Conservation (phyloP, 2,113 vertebrate species). For the Nesogale talazaci region DNA sequence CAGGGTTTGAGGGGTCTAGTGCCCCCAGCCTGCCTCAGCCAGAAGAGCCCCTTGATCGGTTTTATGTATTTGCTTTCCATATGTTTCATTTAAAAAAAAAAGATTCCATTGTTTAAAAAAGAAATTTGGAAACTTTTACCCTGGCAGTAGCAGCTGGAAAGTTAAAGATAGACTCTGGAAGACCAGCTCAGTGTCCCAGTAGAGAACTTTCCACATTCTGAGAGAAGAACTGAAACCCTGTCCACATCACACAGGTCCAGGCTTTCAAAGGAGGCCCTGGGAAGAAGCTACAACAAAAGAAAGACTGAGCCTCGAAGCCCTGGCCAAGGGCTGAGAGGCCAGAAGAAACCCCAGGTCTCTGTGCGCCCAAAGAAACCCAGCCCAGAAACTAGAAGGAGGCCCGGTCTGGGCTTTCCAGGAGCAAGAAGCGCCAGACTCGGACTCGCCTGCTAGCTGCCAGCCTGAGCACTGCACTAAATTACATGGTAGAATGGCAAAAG, state of each 20-base stretch:
- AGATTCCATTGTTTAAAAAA: slow-evolving; percentile 61
- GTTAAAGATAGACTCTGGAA: slow-evolving; percentile 55
- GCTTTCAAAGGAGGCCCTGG: background rate
- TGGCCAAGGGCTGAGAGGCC: no score
- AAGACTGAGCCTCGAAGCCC: background rate
- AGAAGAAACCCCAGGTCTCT: background rate
- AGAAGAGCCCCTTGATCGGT: slow-evolving; percentile 7
- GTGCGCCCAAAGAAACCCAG: background rate
- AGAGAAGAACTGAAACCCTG: slow-evolving; percentile 35
- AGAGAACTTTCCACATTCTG: slow-evolving; percentile 31
- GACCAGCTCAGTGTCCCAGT: slow-evolving; percentile 47
- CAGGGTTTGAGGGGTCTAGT: background rate
- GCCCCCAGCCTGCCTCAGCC: background rate
- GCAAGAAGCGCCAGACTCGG: background rate
- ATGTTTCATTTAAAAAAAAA: slow-evolving; percentile 52
- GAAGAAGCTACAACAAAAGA: background rate
- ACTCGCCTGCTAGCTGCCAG: background rate
- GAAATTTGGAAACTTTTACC: slow-evolving; percentile 56
- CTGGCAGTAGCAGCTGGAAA: slow-evolving; percentile 42
- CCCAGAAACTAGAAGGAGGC: background rate
- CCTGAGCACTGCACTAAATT: background rate
- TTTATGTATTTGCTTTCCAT: slow-evolving; percentile 60
- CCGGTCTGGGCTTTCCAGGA: background rate
- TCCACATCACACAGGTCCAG: background rate
- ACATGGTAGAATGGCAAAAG: background rate